Evolutionary conservation across 2,113 vertebrate species (phyloP).

Genomic region (Miniopterus natalensis): DNA sequence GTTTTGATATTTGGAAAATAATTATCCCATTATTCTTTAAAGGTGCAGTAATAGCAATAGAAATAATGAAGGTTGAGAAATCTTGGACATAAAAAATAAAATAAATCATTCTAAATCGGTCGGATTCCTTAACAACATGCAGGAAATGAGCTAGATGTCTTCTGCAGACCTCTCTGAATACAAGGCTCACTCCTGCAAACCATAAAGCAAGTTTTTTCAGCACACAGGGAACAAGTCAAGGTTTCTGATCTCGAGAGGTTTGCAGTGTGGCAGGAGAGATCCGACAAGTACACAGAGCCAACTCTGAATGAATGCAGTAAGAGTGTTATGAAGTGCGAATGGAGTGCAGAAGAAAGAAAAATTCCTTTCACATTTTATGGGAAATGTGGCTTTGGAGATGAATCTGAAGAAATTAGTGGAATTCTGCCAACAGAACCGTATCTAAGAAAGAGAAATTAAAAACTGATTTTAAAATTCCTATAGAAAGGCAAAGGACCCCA

Average conservation of each 20-base stretch:
- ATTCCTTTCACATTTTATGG: not conserved
- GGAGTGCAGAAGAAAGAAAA: conserved; percentile 6
- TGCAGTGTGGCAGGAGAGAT: not conserved
- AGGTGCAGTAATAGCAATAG: not conserved
- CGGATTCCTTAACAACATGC: not conserved
- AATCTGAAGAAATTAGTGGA: not conserved
- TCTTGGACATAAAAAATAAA: conserved; percentile 2
- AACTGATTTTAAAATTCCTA: conserved; percentile 34
- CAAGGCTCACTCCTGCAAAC: not conserved
- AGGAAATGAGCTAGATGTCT: not conserved
- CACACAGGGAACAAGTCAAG: not conserved
- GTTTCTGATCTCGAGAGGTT: not conserved
- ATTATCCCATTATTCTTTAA: not conserved
- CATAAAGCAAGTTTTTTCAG: not conserved
- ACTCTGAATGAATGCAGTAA: not conserved
- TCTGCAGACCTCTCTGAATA: not conserved
- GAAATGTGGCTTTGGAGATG: not conserved
- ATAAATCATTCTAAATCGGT: conserved; percentile 8
- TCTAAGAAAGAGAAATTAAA: not conserved
- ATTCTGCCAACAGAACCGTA: not conserved
- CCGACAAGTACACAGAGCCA: not conserved
- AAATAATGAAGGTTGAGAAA: conserved; percentile 7
- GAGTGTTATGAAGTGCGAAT: not conserved
- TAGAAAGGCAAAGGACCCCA: not conserved
- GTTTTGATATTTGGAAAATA: conserved; percentile 11